A percentile compares a stretch with the other conserved stretches of the same genome.
Conservation (phyloP, 2,888 invertebrate species). For the Volucella bombylans region DNA sequence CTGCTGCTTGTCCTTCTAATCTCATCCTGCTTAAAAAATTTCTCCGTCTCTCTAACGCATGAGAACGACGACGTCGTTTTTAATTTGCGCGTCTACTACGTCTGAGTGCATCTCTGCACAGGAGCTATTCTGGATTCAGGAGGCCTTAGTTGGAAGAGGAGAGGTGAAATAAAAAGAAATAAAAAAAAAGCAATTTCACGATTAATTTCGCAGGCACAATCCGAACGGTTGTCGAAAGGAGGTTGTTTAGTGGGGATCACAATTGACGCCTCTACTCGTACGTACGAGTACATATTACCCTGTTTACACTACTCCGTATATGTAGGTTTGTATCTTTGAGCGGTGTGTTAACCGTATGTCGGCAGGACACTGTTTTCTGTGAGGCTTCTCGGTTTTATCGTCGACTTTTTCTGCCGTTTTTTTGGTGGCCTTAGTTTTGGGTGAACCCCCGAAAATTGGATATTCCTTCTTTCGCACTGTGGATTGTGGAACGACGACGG, state of each 20-base stretch:
- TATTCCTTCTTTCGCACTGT: constrained; percentile 18
- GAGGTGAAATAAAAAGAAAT: neutral
- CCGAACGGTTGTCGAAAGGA: constrained; percentile 63
- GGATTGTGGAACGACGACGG: neutral
- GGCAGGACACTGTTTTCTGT: constrained; percentile 29
- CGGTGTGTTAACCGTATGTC: constrained; percentile 11
- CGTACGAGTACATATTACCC: constrained; percentile 18
- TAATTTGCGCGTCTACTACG: constrained; percentile 65
- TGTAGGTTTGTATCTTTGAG: constrained; percentile 28
- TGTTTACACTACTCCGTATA: constrained; percentile 17
- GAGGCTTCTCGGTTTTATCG: neutral
- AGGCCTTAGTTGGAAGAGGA: neutral
- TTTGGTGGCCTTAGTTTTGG: constrained; percentile 17
- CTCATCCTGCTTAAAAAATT: constrained; percentile 23
- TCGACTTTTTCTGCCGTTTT: neutral
- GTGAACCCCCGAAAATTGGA: constrained; percentile 35
- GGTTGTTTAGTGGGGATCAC: constrained; percentile 64
- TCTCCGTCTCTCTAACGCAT: constrained; percentile 19
- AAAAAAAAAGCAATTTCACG: constrained; percentile 73
- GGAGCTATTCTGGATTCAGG: constrained; percentile 11
- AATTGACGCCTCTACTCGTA: constrained; percentile 38
- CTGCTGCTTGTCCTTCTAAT: constrained; percentile 42
- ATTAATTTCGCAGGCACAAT: constrained; percentile 73
- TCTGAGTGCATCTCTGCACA: constrained; percentile 67
- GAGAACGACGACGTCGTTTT: constrained; percentile 43